Evolutionary conservation across 2,888 invertebrate genomes (phyloP).

Genomic region (Terebella lapidaria): DNA sequence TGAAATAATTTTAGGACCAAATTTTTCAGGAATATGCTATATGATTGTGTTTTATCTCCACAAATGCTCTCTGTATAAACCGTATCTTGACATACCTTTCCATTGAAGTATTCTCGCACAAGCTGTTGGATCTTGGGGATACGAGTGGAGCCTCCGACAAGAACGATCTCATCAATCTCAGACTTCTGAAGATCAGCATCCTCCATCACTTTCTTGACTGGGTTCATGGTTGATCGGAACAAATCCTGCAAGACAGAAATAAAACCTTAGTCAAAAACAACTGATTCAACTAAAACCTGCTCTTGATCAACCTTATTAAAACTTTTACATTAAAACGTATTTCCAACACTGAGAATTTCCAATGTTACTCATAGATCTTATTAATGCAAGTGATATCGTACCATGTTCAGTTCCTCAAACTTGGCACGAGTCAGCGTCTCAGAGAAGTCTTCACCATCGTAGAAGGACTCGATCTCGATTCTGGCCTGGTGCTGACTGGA

Average conservation of each 20-base stretch:
- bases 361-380: too few species aligned
- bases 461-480: conserved; percentile 98
- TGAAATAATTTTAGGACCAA: too few species aligned
- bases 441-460: conserved; percentile 96
- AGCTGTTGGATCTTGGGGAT: conserved; percentile 87
- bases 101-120: conserved; percentile 75
- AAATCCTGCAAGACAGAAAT: conserved; percentile 48
- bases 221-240: conserved; percentile 83
- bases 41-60: too few species aligned
- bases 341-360: too few species aligned
- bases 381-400: too few species aligned
- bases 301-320: neutral
- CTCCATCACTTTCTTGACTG: conserved; percentile 91
- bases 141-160: conserved; percentile 98
- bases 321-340: too few species aligned
- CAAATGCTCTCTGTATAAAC: too few species aligned
- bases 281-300: neutral
- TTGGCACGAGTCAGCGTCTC: conserved; percentile 96
- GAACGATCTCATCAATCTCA: conserved; percentile 96
- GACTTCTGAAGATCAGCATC: conserved; percentile 99
- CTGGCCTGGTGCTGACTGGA: conserved; percentile 92
- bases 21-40: too few species aligned
- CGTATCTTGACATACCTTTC: conserved; percentile 59
- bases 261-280: too few species aligned
- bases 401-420: conserved; percentile 97